Conservation (phyloP, 2,113 vertebrate genomes). For the Ictidomys tridecemlineatus region DNA sequence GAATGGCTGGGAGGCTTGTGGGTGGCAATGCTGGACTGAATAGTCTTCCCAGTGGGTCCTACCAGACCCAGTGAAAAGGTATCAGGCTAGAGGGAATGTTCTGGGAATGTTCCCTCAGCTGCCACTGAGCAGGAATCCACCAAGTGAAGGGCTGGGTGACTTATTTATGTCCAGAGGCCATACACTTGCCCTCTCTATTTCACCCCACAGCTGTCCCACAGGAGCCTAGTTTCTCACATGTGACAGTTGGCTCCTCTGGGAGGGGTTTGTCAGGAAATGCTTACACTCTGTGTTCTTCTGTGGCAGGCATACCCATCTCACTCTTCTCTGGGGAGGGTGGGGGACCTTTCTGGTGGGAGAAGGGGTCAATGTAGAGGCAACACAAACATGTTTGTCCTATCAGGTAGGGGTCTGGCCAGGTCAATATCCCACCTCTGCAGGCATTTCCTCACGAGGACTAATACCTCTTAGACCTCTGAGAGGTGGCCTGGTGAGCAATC, state of each 20-base stretch:
- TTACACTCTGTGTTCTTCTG: background rate
- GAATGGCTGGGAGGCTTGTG: background rate
- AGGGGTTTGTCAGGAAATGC: background rate
- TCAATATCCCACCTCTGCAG: background rate
- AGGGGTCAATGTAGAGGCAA: background rate
- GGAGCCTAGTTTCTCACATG: background rate
- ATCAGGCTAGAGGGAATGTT: background rate
- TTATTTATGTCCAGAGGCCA: background rate
- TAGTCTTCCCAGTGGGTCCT: background rate
- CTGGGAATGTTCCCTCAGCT: background rate
- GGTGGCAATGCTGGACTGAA: background rate
- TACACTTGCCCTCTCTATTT: background rate
- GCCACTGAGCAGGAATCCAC: background rate
- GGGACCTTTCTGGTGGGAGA: background rate
- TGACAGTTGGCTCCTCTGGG: background rate
- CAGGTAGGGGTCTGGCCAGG: background rate
- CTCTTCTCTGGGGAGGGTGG: conserved; percentile 18
- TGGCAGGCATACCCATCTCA: background rate
- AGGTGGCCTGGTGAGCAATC: background rate
- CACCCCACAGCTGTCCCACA: background rate
- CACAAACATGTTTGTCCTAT: background rate
- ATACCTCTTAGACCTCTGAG: background rate
- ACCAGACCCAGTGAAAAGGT: background rate
- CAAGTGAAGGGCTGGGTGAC: background rate
- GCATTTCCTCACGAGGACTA: background rate